These are phyloP conservation scores for Drosophila dives DNA, from an alignment of 2,888 invertebrate genomes.

Conservation along the genomic window DNA sequence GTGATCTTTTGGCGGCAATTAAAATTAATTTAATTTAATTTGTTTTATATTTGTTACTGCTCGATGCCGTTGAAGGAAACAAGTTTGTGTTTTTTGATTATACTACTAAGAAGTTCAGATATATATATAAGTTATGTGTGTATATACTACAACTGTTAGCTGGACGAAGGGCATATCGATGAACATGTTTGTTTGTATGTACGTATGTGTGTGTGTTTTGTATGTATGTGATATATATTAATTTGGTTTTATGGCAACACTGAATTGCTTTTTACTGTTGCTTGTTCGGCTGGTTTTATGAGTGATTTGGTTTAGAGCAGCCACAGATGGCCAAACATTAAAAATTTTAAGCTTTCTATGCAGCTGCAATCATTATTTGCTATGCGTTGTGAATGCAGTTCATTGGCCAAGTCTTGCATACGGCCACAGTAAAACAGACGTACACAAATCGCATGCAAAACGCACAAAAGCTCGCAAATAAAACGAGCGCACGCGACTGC, in stretches of 20 bases:
- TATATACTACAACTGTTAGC: slow-evolving; percentile 23
- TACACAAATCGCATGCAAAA: slow-evolving; percentile 49
- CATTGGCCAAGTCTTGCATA: slow-evolving; percentile 45
- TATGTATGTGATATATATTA: slow-evolving; percentile 49
- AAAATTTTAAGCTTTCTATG: slow-evolving; percentile 45
- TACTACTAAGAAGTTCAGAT: slow-evolving; percentile 28
- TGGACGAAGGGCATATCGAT: slow-evolving; percentile 56
- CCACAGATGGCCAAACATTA: slow-evolving; percentile 56
- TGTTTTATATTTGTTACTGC: slow-evolving; percentile 67
- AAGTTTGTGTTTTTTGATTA: slow-evolving; percentile 68
- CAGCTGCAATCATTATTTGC: slow-evolving; percentile 53
- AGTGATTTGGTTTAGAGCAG: slow-evolving; percentile 61
- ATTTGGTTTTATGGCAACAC: slow-evolving; percentile 75
- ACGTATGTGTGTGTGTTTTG: slow-evolving; percentile 15
- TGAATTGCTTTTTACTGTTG: slow-evolving; percentile 74
- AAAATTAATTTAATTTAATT: slow-evolving; percentile 78
- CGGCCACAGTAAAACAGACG: slow-evolving; percentile 12
- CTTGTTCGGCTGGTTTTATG: slow-evolving; percentile 63
- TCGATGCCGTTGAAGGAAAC: slow-evolving; percentile 57
- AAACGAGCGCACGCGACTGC: slow-evolving; percentile 71
- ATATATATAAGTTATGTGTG: slow-evolving; percentile 2
- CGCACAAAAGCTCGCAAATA: slow-evolving; percentile 61
- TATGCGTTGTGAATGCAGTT: slow-evolving; percentile 40
- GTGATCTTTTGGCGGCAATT: slow-evolving; percentile 75
- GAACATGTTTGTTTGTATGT: too few species aligned